These are phyloP conservation scores for Sitta europaea DNA, from an alignment of 2,113 vertebrate genomes.

Conservation along the genomic window DNA sequence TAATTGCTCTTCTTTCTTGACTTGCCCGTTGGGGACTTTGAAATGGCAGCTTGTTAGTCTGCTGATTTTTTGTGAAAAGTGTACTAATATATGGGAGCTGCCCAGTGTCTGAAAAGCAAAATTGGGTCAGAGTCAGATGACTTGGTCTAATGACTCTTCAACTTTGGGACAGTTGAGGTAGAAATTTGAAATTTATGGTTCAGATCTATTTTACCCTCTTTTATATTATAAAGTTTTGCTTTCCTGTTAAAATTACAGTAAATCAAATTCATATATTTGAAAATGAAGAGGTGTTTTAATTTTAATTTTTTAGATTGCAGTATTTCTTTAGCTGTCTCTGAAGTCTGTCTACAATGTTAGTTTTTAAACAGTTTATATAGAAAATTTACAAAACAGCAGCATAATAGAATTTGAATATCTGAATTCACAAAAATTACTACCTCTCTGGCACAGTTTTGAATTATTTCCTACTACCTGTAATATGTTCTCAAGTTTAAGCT, in stretches of 20 bases:
- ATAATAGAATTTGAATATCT: neutral
- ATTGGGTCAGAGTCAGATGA: neutral
- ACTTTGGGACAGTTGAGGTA: neutral
- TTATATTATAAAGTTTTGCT: neutral
- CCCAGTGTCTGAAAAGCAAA: neutral
- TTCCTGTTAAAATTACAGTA: neutral
- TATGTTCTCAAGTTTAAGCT: neutral
- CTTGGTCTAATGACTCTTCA: neutral
- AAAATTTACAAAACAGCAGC: neutral
- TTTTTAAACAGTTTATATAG: neutral
- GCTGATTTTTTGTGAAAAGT: neutral
- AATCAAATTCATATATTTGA: neutral
- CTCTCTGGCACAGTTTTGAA: neutral
- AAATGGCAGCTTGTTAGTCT: neutral
- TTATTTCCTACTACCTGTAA: neutral
- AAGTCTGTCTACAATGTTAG: neutral
- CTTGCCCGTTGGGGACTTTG: accelerated
- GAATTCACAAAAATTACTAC: neutral
- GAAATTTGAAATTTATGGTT: neutral
- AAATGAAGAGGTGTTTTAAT: neutral
- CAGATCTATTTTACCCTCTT: neutral
- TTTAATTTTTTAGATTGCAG: neutral
- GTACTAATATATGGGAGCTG: neutral
- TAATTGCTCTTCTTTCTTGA: neutral
- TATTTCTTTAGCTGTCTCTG: neutral